These are phyloP conservation scores for Conus betulinus DNA, from an alignment of 1,140 invertebrate species.

Conservation along the genomic window DNA sequence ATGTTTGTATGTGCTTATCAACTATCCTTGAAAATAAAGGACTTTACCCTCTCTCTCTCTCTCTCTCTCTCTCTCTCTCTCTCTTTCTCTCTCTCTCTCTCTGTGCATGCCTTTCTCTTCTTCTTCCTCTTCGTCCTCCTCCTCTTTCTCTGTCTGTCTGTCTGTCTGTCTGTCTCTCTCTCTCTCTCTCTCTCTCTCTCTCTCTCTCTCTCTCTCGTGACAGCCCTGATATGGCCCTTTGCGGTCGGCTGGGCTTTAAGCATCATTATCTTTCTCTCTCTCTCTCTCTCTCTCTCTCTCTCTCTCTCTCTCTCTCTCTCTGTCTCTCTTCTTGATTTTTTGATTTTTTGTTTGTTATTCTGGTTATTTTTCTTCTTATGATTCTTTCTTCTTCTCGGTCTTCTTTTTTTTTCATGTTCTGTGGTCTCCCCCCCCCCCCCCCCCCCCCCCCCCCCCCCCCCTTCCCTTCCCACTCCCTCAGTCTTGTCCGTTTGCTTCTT, in stretches of 20 bases:
- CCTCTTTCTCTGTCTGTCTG: slow-evolving; percentile 24
- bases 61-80: slow-evolving; percentile 27
- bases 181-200: not conserved
- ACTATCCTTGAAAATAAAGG: slow-evolving; percentile 13
- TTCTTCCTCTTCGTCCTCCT: too few relatives aligned
- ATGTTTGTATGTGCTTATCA: not conserved
- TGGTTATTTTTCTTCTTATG: not conserved
- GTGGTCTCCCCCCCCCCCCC: not conserved
- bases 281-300: slow-evolving; percentile 28
- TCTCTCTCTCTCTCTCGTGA: slow-evolving; percentile 5
- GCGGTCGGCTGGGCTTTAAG: too few relatives aligned
- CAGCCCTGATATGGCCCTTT: too few relatives aligned
- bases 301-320: not conserved
- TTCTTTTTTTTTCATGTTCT: too few relatives aligned
- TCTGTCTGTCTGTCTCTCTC: slow-evolving; percentile 8
- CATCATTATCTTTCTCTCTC: too few relatives aligned
- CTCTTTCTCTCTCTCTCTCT: not conserved
- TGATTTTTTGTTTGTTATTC: too few relatives aligned
- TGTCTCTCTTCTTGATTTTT: slow-evolving; percentile 14
- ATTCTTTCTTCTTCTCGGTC: slow-evolving; percentile 14
- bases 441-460: slow-evolving; percentile 1
- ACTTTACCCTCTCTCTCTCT: slow-evolving; percentile 23
- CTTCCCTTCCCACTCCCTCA: not conserved
- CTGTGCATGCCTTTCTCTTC: too few relatives aligned
- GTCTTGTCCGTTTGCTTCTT: too few relatives aligned